Base-by-base conservation (phyloP, 37 sponge, comb jelly and placozoan genomes). In the Bolinopsis microptera region DNA sequence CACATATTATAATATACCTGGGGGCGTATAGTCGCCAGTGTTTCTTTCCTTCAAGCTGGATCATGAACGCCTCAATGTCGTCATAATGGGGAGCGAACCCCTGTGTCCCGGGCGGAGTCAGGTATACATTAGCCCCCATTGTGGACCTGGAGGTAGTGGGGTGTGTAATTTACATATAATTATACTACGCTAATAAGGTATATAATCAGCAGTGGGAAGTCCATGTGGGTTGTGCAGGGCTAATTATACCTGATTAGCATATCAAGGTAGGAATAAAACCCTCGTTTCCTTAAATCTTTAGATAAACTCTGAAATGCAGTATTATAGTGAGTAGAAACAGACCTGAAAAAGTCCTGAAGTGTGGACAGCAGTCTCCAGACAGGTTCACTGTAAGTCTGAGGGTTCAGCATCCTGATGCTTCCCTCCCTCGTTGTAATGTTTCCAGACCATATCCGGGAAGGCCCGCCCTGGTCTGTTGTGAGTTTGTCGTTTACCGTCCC, bases 21-120 rank as follows among this genome's bases (percentile, higher is more conserved):
- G 99, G 97, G 0, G 69, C 40, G 69, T 98, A 97, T 33, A 98
- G 82, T 77, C 93, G 94, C 99, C 99, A 98, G 30, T 93, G 93
- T 76, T 98, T 98, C 94, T 95, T 97, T 1, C 99, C 99, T 90
- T 98, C 99, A 69, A 98, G 88, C 76, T 98, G 99, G 61, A 98
- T 48, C 16, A 97, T 95, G 95, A 98, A 98, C n/a, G 99, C 99
- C 70, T 98, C 99, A 69, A 98, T 98, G 94, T 98, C 99, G 92
- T 98, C 99, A 94, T 96, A 98, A 83, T 98, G 99, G 25, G 99
- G 99, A 16, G 99, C 97, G 96, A 98, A 98, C 69, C 99, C 99
- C 69, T 98, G 99, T 18, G 97, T 92, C 24, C 94, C 95, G 39
- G 97, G 94, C 0, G 99, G 99, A 86, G 99, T 98, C 83, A 98